Base-by-base conservation (phyloP, 1,140 invertebrate species). In the Drosophila pruinosa region DNA sequence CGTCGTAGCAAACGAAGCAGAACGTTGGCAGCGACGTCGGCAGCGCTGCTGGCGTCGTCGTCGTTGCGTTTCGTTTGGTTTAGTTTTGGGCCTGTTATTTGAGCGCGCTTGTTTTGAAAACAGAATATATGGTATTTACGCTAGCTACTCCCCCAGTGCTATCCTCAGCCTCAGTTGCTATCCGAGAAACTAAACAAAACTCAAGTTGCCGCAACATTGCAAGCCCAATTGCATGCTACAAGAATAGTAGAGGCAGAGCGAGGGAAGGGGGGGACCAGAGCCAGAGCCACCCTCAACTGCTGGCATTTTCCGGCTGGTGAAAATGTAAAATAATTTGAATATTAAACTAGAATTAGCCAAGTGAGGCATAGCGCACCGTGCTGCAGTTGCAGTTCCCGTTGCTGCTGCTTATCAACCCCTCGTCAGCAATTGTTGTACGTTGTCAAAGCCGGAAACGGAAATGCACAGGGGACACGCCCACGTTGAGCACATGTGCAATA, bases 301-400 rank as follows among this genome's bases (percentile, higher is more conserved):
- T 8, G 47, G 50, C 34, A 65, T 63, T 78, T 78, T 52, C 75
- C 54, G 47, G 57, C 56, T 50, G 39, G 41, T 63, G 57, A 54
- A 36, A 63, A 64, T 52, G 52, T 67, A 22, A 67, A 68, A 68
- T 80, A 86, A 80, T 81, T 88, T 81, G 78, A 86, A 86, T 86
- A 81, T 88, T 78, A 82, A 78, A 81, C 68, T 58, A 72, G 71
- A 88, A 88, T 88, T 86, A 75, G 77, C 62, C 81, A 75, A 81
- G 67, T 88, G 74, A 80, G 68, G 70, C 82, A 86, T 75, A 61
- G 38, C 45, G 59, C 70, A 69, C 78, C 56, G 59, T 48, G 34
- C 19, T 41, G 39, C 41, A 21, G 48, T 24, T 34, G 45, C 48
- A 54, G 38, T 22, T 48, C 39, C 63, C 10, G 14, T 8, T 12